Evolutionary conservation across 2,888 invertebrate genomes (phyloP), one percentile per base, ranked within the genome.

Genomic region (Orthonychiurus folsomi): DNA sequence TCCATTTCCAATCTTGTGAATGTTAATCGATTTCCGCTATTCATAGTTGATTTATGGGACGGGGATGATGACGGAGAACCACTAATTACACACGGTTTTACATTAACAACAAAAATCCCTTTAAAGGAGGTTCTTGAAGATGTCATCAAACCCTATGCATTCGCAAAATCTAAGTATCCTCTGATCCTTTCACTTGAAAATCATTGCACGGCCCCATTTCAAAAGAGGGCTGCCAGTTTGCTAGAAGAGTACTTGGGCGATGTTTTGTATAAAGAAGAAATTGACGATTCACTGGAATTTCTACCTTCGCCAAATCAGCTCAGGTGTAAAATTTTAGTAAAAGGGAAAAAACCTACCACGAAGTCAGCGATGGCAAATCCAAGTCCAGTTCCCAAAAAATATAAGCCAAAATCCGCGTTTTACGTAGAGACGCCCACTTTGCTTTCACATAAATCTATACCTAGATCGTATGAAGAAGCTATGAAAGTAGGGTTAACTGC

Each of bases 11-110:
- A n/a, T n/a, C n/a, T n/a, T n/a, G n/a, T n/a, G n/a, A n/a, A n/a
- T n/a, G n/a, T n/a, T n/a, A n/a, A n/a, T n/a, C n/a, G n/a, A n/a
- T n/a, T n/a, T n/a, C 24, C n/a, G 9, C 54, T 63, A 61, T 59
- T 74, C 77, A 56, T 75, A 84, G 83, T 84, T 76, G 84, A 84
- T 73, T 78, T 81, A 59, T 84, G 83, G 81, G 84, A 84, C 20
- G 79, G 79, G 2, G 77, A 79, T 59, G 77, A 80, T 60, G 77
- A 77, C 26, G 79, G 76, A n/a, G 79, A 80, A 59, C 84, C 84
- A 3, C 78, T 83, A 27, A 80, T 84, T 63, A 83, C 81, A 69
- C 84, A 84, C 73, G 81, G 81, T 25, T 76, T 79, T 70, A 81
- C 81, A 0, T 73, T 81, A 24, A 80, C 81, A 1, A 74, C 78